Conservation (phyloP, 2,888 invertebrate genomes). For the Furcula furcula region DNA sequence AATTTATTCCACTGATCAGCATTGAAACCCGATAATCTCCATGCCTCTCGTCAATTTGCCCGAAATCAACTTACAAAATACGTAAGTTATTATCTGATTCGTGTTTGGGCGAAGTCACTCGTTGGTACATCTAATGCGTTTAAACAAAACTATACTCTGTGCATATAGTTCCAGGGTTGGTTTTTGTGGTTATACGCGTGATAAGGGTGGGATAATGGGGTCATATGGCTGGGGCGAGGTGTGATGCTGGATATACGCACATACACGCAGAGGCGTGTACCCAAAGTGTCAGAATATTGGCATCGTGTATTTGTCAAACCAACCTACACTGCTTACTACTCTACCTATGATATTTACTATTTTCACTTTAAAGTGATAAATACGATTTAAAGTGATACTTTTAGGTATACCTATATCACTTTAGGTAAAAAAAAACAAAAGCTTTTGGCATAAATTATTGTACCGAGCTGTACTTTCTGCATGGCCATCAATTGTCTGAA, state of each 20-base stretch:
- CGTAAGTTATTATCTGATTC: conserved; percentile 62
- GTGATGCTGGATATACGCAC: conserved; percentile 49
- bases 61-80: conserved; percentile 58
- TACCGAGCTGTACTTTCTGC: no score
- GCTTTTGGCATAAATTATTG: no score
- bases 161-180: conserved; percentile 40
- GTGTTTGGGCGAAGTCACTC: conserved; percentile 50
- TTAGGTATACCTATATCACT: no score
- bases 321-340: conserved; percentile 35
- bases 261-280: conserved; percentile 57
- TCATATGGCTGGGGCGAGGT: conserved; percentile 67
- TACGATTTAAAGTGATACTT: no score
- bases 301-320: conserved; percentile 48
- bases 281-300: conserved; percentile 63
- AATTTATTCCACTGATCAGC: conserved; percentile 43
- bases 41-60: conserved; percentile 43
- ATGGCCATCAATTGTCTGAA: no score
- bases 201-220: conserved; percentile 66
- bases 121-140: conserved; percentile 45
- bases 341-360: no score
- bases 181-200: conserved; percentile 36
- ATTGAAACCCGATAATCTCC: conserved; percentile 51
- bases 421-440: no score
- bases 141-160: conserved; percentile 43
- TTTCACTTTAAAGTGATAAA: no score